Evolutionary conservation across 2,888 invertebrate genomes (phyloP), one percentile per base, ranked within the genome.

Genomic region (Hypena proboscidalis): DNA sequence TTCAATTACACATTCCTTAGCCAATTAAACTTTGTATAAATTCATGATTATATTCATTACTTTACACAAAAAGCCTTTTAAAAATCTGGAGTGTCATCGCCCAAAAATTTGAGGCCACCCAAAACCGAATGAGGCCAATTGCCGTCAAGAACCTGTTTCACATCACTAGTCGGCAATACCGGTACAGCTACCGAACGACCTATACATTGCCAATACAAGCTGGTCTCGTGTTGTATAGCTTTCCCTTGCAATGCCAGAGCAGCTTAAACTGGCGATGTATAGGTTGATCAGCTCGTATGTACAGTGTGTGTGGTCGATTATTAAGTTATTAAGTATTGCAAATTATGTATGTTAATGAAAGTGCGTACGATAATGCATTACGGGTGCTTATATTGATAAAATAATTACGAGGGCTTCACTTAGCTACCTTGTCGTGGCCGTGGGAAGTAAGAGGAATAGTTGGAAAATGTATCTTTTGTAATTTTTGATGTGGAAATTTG

Each of bases 321-420:
- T 82, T 79, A 80, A 80, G 82, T 77, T 77, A 82, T 83, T 82
- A 78, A 74, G 67, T 73, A 69, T 82, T 79, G 77, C 75, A 77
- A 80, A 80, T 80, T 66, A 70, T 45, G 45, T 60, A 64, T 50
- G 36, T 21, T 44, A 47, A 58, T 64, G 48, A 49, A 50, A 49
- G 38, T 34, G 32, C 15, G 17, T 30, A 26, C 26, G 26, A 32
- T 39, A 37, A 48, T 43, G 36, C 36, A 36, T 36, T 31, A 26
- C 10, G n/a, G n/a, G n/a, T 32, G 15, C 13, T 19, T 26, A 25
- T 20, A 20, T 29, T 29, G 7, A 25, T 31, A 38, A 31, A 23
- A 32, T 32, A 27, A 19, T 30, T 19, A 38, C 31, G 30, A 31
- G 19, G 25, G 2, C 10, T n/a, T 8, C 10, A 6, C 22, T 7